Conservation (phyloP, 2,113 vertebrate species). For the Heptranchias perlo region DNA sequence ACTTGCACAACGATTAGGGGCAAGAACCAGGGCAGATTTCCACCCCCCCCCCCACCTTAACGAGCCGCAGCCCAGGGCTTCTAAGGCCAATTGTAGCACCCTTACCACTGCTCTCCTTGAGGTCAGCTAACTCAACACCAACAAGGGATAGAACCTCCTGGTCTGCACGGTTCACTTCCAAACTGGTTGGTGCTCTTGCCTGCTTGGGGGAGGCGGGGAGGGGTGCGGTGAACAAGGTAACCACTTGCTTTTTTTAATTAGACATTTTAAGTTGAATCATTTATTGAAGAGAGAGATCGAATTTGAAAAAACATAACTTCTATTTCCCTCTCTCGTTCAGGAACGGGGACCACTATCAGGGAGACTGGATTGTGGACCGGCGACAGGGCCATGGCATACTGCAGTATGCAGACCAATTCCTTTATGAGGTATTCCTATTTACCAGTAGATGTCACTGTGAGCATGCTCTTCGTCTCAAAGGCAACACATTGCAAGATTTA, state of each 20-base stretch:
- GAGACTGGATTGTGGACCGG: conserved; percentile 55
- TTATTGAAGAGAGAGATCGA: not conserved
- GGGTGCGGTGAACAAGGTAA: not conserved
- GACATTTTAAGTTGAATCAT: not conserved
- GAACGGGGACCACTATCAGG: conserved; percentile 54
- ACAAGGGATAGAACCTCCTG: not conserved
- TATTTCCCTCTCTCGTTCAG: conserved; percentile 44
- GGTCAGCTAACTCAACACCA: not conserved
- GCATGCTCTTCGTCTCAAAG: conserved; percentile 40
- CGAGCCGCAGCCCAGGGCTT: not conserved
- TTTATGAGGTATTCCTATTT: conserved; percentile 51
- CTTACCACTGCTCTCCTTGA: not conserved
- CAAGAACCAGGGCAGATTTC: not conserved
- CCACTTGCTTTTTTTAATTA: not conserved
- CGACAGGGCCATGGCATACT: conserved; percentile 58
- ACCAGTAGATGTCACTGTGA: conserved; percentile 34
- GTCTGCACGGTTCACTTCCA: not conserved
- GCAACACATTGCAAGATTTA: conserved; percentile 36
- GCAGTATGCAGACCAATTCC: conserved; percentile 44
- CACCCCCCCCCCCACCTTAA: not conserved
- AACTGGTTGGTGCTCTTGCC: not conserved
- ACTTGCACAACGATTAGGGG: not conserved
- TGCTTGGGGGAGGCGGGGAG: not conserved
- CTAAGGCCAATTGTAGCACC: not conserved
- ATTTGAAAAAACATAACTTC: no score